Percentiles rank a stretch among this genome's conserved stretches.
Evolutionary conservation across 2,797 vertebrate genomes (phyloP).

Genomic region (Anabas testudineus): DNA sequence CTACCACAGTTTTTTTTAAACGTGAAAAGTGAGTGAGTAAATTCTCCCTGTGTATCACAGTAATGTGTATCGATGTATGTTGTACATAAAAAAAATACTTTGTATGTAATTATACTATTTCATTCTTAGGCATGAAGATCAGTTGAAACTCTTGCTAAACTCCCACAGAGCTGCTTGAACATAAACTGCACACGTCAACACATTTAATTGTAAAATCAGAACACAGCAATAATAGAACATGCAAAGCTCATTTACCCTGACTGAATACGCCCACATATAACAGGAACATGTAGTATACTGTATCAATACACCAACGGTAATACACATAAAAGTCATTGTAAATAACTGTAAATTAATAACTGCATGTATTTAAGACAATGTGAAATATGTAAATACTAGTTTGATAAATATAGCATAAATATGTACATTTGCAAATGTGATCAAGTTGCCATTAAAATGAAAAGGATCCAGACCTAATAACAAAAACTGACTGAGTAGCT

Average conservation of each 20-base stretch:
- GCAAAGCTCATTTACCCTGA: conserved; percentile 22
- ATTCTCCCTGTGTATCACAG: background rate
- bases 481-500: background rate
- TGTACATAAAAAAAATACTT: conserved; percentile 22
- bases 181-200: conserved; percentile 33
- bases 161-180: conserved; percentile 51
- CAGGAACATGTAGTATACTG: conserved; percentile 28
- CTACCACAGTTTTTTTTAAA: background rate
- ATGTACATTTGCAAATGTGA: conserved; percentile 7
- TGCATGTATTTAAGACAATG: background rate
- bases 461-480: conserved; percentile 8
- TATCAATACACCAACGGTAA: conserved; percentile 31
- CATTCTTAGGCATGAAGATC: conserved; percentile 25
- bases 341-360: background rate
- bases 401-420: conserved; percentile 10
- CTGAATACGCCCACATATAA: conserved; percentile 44
- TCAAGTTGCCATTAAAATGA: background rate
- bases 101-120: conserved; percentile 24
- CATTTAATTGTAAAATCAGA: conserved; percentile 43
- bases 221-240: conserved; percentile 38
- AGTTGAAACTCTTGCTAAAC: conserved; percentile 34
- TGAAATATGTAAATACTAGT: background rate
- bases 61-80: background rate
- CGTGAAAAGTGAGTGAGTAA: background rate
- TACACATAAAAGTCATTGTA: conserved; percentile 16